Conservation (phyloP, 2,888 invertebrate genomes). For the Diarsia rubi region DNA sequence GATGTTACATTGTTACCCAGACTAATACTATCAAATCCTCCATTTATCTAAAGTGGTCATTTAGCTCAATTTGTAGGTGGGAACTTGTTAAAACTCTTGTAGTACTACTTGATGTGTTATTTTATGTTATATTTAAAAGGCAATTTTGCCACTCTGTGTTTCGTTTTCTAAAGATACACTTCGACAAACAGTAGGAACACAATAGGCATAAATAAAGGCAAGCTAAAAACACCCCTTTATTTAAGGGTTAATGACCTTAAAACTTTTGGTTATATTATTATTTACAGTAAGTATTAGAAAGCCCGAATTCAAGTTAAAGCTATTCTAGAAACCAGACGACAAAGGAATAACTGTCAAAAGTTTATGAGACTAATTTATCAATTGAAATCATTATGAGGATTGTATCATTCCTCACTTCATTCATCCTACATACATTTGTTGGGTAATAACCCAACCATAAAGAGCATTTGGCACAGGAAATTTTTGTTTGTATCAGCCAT, state of each 20-base stretch:
- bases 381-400: slow-evolving; percentile 13
- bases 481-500: slow-evolving; percentile 15
- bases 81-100: not conserved
- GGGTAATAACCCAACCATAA: not conserved
- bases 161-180: not conserved
- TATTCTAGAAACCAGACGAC: slow-evolving; percentile 9
- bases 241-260: not conserved
- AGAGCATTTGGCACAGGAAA: not conserved
- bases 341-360: slow-evolving; percentile 15
- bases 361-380: not conserved
- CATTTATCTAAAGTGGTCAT: slow-evolving; percentile 4
- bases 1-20: not conserved
- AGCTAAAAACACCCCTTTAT: not conserved
- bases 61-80: not conserved
- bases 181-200: not conserved
- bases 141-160: not conserved
- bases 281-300: not conserved
- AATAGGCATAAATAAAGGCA: not conserved
- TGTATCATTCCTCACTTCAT: not conserved
- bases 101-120: not conserved
- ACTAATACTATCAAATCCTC: not conserved
- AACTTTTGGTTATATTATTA: too few relatives aligned
- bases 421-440: not conserved
- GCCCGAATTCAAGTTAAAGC: not conserved
- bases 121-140: too few relatives aligned